phyloP scores from a whole-genome alignment of 92 coral and sea anemone genomes.

The Epizoanthus stellaris region DNA sequence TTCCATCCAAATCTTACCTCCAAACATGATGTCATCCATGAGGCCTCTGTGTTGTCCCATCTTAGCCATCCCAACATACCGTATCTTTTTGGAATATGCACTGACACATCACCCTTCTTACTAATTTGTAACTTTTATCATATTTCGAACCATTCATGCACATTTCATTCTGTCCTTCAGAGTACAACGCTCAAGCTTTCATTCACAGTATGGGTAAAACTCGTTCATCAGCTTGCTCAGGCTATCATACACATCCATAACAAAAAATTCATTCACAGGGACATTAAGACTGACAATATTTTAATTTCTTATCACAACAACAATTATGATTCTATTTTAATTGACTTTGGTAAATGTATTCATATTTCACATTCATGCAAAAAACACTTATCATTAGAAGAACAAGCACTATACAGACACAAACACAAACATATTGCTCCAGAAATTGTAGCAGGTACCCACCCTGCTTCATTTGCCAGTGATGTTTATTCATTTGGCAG shows the following conservation, averaged over 20 bases:
- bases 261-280: slow-evolving; percentile 27
- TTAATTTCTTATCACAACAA: slow-evolving; percentile 26
- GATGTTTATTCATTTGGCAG: slow-evolving; percentile 12
- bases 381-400: slow-evolving; percentile 13
- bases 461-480: slow-evolving; percentile 19
- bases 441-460: slow-evolving; percentile 22
- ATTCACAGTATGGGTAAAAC: slow-evolving; percentile 18
- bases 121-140: slow-evolving; percentile 1
- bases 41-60: slow-evolving; percentile 3
- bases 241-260: slow-evolving; percentile 23
- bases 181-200: not conserved
- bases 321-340: slow-evolving; percentile 17
- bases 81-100: slow-evolving; percentile 41
- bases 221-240: slow-evolving; percentile 1
- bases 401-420: not conserved
- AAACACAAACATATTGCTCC: slow-evolving; percentile 30
- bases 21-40: slow-evolving; percentile 19
- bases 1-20: slow-evolving; percentile 4
- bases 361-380: not conserved
- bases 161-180: slow-evolving; percentile 12
- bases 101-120: slow-evolving; percentile 6
- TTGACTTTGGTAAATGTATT: slow-evolving; percentile 40
- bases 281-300: slow-evolving; percentile 32
- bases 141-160: slow-evolving; percentile 1
- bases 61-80: slow-evolving; percentile 26